phyloP scores from a whole-genome alignment of 2,113 vertebrate genomes.

The Phalacrocorax carbo region DNA sequence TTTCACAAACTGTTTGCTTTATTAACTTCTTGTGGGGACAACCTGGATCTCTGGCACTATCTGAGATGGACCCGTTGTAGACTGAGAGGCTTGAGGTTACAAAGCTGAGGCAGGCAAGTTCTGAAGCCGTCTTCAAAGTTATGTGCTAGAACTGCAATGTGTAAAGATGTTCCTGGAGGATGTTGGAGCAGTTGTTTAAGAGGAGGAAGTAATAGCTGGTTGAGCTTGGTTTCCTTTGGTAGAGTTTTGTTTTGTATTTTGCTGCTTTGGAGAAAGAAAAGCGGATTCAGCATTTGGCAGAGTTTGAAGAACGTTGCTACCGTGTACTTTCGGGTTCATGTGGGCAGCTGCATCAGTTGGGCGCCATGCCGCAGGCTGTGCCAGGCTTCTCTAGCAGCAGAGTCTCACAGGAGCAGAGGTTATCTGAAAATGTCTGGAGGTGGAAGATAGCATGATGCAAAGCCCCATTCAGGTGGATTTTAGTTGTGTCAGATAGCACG shows the following conservation, averaged over 20 bases:
- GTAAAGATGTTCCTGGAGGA: background rate
- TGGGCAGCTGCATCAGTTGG: background rate
- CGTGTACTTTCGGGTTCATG: background rate
- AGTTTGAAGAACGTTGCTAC: background rate
- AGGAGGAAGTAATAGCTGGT: background rate
- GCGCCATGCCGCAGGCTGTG: background rate
- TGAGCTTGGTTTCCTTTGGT: background rate
- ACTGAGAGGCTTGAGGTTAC: background rate
- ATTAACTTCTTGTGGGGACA: background rate
- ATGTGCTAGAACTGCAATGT: accelerated
- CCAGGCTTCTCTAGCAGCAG: background rate
- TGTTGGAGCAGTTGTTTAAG: background rate
- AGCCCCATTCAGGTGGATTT: background rate
- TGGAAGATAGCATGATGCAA: background rate
- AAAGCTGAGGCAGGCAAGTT: background rate
- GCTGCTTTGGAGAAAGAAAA: background rate
- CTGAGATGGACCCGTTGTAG: background rate
- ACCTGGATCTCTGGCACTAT: background rate
- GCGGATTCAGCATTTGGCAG: background rate
- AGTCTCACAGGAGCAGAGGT: background rate
- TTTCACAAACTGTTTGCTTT: background rate
- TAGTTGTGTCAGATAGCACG: background rate
- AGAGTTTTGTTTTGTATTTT: background rate
- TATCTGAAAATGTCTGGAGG: background rate
- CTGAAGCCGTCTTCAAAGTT: background rate